Percentiles rank a stretch among this genome's conserved stretches.
Evolutionary conservation across 2,888 invertebrate genomes (phyloP).

Genomic region (Amiota mariae): DNA sequence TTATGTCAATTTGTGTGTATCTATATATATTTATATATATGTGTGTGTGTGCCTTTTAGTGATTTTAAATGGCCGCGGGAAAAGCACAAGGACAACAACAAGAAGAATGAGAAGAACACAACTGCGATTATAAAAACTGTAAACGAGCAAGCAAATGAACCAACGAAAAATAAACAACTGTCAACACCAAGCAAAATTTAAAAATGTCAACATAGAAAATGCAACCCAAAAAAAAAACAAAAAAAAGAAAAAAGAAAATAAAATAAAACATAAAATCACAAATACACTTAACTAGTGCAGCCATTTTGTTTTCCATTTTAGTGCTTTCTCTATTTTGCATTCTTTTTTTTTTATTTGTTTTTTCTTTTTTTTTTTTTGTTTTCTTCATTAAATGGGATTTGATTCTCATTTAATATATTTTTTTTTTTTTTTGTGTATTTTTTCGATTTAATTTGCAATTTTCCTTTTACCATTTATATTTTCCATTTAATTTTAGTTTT

Average conservation of each 20-base stretch:
- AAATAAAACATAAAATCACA: background rate
- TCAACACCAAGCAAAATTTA: background rate
- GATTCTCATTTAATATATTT: too few species aligned
- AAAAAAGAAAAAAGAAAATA: background rate
- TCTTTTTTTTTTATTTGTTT: background rate
- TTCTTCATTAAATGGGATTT: too few species aligned
- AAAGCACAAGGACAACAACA: slow-evolving; percentile 5
- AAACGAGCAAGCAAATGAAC: background rate
- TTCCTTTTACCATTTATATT: background rate
- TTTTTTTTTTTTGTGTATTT: too few species aligned
- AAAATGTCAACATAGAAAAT: background rate
- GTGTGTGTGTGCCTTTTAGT: slow-evolving; percentile 7
- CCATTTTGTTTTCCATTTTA: background rate
- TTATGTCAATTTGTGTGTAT: too few species aligned
- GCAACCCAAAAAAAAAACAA: background rate
- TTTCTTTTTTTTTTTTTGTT: too few species aligned
- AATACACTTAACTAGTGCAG: background rate
- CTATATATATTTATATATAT: slow-evolving; percentile 18
- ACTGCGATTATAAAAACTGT: background rate
- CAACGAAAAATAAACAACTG: slow-evolving; percentile 7
- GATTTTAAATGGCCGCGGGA: slow-evolving; percentile 23
- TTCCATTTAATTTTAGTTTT: background rate
- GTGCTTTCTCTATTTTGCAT: background rate
- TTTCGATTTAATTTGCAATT: too few species aligned
- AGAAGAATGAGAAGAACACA: background rate